phyloP scores from a whole-genome alignment of 2,888 invertebrate species.

The Apomyelois bistriatella region DNA sequence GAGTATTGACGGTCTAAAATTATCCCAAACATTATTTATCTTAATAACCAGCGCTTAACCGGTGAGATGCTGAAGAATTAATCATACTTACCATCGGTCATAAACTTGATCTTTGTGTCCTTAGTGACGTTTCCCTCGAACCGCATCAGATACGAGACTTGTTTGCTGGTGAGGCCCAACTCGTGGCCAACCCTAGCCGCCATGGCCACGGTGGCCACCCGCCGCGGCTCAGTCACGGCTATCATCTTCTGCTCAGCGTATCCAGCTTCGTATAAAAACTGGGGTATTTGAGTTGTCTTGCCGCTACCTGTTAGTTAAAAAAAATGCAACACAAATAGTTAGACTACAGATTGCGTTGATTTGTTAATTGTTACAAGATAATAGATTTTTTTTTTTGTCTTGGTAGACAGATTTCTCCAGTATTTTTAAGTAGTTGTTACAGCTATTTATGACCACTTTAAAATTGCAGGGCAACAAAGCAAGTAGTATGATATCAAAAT shows the following conservation, averaged over 20 bases:
- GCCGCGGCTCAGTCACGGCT: slow-evolving; percentile 97
- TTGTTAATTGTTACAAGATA: no score
- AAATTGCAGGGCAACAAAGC: no score
- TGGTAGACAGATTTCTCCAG: no score
- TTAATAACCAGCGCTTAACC: no score
- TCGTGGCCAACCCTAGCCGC: slow-evolving; percentile 94
- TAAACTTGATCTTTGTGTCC: slow-evolving; percentile 96
- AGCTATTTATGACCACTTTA: no score
- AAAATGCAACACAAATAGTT: no score
- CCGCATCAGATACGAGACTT: slow-evolving; percentile 95
- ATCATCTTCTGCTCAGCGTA: slow-evolving; percentile 91
- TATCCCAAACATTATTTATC: no score
- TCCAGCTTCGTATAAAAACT: slow-evolving; percentile 98
- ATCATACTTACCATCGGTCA: slow-evolving; percentile 89
- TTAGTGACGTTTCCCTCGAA: slow-evolving; percentile 96
- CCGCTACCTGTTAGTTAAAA: slow-evolving; percentile 83
- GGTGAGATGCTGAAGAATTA: no score
- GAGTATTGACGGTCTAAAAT: no score
- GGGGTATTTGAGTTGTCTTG: slow-evolving; percentile 99
- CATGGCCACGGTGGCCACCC: slow-evolving; percentile 99
- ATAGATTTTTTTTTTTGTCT: no score
- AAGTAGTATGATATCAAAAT: no score
- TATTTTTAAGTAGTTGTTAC: no score
- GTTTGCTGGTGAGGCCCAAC: slow-evolving; percentile 86
- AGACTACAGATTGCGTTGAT: neutral